These are phyloP conservation scores for Pangasius larnaudii DNA, from an alignment of 2,797 vertebrate species.

Conservation along the genomic window DNA sequence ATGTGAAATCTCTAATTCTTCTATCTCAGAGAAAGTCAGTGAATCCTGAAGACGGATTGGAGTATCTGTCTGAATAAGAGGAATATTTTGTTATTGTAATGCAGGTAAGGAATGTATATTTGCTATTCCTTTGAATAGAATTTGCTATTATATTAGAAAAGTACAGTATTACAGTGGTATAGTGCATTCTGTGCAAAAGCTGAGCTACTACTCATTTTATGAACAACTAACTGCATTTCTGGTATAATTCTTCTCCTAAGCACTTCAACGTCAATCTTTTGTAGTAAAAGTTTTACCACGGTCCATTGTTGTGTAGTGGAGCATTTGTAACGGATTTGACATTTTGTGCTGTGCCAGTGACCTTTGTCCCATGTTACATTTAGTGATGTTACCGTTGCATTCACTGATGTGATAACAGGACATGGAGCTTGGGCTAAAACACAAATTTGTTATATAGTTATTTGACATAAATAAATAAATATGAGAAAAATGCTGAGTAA, in stretches of 20 bases:
- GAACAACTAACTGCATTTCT: conserved; percentile 1
- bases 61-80: background rate
- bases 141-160: background rate
- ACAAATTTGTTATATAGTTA: conserved; percentile 7
- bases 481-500: background rate
- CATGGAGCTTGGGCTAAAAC: conserved; percentile 48
- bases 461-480: background rate
- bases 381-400: conserved; percentile 31
- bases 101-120: background rate
- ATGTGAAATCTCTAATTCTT: background rate
- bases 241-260: background rate
- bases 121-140: background rate
- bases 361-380: conserved; percentile 41
- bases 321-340: conserved; percentile 44
- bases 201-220: background rate
- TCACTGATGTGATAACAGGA: conserved; percentile 43
- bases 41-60: background rate
- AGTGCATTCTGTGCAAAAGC: background rate
- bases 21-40: background rate
- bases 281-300: conserved; percentile 38
- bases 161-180: background rate
- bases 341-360: background rate
- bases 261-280: background rate
- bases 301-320: conserved; percentile 39
- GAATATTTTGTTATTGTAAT: background rate